phyloP scores from a whole-genome alignment of 2,888 invertebrate genomes.

The Pristionchus maxplancki region DNA sequence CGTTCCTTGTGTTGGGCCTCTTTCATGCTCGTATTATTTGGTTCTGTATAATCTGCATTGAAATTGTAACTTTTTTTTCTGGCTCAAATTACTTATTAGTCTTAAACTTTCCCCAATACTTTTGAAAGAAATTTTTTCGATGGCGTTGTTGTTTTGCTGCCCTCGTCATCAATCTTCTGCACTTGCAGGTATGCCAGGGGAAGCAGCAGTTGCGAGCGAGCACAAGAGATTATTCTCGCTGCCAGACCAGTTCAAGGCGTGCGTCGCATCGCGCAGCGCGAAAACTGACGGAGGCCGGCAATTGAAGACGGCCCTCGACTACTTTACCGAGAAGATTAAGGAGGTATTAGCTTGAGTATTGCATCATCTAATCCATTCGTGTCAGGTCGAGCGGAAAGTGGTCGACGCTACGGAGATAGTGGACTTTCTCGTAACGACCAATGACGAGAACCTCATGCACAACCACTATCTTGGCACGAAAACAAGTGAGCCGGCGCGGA shows the following conservation, averaged over 20 bases:
- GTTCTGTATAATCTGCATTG: not conserved
- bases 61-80: no score
- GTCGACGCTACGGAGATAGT: slow-evolving; percentile 13
- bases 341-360: not conserved
- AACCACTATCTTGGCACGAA: slow-evolving; percentile 6
- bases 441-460: slow-evolving; percentile 25
- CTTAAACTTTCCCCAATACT: no score
- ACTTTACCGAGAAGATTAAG: slow-evolving; percentile 12
- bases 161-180: not conserved
- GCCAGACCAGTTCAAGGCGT: not conserved
- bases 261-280: not conserved
- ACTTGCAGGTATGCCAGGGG: not conserved
- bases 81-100: no score
- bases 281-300: not conserved
- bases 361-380: not conserved
- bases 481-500: slow-evolving; percentile 18
- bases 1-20: not conserved
- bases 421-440: slow-evolving; percentile 15
- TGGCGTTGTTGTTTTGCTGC: slow-evolving; percentile 4
- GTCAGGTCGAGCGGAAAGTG: slow-evolving; percentile 34
- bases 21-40: not conserved
- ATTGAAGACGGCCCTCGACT: not conserved
- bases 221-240: not conserved
- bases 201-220: not conserved
- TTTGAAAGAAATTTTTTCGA: no score